Evolutionary conservation across 2,888 invertebrate species (phyloP), one percentile per base, ranked within the genome.

Genomic region (Salticus scenicus): DNA sequence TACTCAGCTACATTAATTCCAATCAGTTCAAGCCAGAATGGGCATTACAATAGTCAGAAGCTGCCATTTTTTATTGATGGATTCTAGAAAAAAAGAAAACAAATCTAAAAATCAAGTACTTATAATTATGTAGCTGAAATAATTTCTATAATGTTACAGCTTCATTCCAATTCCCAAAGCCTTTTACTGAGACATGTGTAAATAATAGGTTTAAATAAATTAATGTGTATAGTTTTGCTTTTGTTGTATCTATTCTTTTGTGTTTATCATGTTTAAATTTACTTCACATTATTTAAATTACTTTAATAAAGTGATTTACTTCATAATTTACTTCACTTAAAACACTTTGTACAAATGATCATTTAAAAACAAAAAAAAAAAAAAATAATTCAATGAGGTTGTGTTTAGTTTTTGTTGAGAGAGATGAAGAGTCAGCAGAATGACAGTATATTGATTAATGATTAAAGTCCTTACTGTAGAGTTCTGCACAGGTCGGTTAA

Each of bases 191-290:
- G 17, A 47, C 24, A 57, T 57, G 17, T 57, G 57, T 57, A 57
- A 57, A 57, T 57, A 57, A 24, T 57, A 57, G 57, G 57, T 57
- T 57, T 57, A 1, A 57, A 57, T 57, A 57, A 57, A 57, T 57
- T 57, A 57, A 57, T 57, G 57, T 57, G n/a, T 47, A 47, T 47
- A 57, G 24, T 57, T 20, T 2, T 57, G 47, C 17, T 47, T 47
- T 47, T 47, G 2, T 12, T 47, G 2, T 47, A 28, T 2, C 10
- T 64, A 64, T 64, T 17, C 28, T 27, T 64, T 28, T 28, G 24
- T n/a, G 42, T n/a, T 47, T 67, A n/a, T n/a, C n/a, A n/a, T n/a
- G n/a, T n/a, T n/a, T n/a, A n/a, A n/a, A n/a, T n/a, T n/a, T n/a
- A n/a, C n/a, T n/a, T n/a, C n/a, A n/a, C n/a, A n/a, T n/a, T n/a